Base-by-base conservation (phyloP, 2,113 vertebrate genomes). In the Columba janthina region DNA sequence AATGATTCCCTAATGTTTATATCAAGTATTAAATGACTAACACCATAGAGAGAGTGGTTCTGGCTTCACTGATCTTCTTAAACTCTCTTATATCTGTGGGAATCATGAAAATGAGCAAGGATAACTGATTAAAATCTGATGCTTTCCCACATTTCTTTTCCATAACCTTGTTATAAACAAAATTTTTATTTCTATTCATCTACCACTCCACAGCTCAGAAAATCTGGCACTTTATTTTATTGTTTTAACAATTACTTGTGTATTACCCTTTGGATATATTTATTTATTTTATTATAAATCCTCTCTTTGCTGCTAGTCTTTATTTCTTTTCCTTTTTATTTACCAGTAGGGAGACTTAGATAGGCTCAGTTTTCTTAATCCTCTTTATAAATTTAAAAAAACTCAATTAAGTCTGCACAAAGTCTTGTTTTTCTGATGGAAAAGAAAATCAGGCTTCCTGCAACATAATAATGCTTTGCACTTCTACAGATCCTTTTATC, bases 351-450 rank as follows among this genome's bases (percentile, higher is more conserved):
- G 81, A 97, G 86, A 96, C 91, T 94, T 92, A 96, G 97, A 96
- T 94, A 96, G 95, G 72, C 84, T 97, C 95, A 90, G 89, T 89
- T 95, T 96, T 95, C 93, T 94, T 96, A 96, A 96, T 96, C 96
- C 94, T 96, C 95, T 95, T 96, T 95, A 97, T 90, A 96, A 90
- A 94, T 96, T 90, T 44, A 21, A 86, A 92, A 46, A 94, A 93
- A 88, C 3, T 29, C 81, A 97, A 96, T 97, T 97, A 96, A 94
- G 71, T 94, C 94, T 91, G 66, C 75, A 96, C 80, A 94, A 91
- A 97, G 90, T 96, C 81, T 87, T 88, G 21, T 75, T 92, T 96
- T 91, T 88, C 53, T 92, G 78, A 81, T 88, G 61, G 72, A 75
- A 83, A 93, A 88, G 57, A 96, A 96, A 93, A 94, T 78, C 87